Percentiles rank a stretch among this genome's conserved stretches.
phyloP scores from a whole-genome alignment of 2,888 invertebrate genomes.

The Conomelus anceps region DNA sequence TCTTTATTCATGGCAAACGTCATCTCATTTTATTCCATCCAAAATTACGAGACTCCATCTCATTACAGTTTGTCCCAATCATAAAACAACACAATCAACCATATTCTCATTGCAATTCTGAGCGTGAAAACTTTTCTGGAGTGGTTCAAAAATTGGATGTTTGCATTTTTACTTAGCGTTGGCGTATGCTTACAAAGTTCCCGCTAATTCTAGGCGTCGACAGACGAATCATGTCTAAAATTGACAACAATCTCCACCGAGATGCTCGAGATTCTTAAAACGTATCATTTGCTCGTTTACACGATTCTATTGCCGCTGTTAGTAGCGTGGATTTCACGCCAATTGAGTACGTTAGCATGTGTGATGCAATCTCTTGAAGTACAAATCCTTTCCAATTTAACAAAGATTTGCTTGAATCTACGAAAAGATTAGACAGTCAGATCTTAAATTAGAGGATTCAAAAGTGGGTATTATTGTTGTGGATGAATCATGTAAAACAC shows the following conservation, averaged over 20 bases:
- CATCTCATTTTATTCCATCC: not conserved
- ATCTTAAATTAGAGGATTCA: not conserved
- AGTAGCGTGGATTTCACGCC: not conserved
- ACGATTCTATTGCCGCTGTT: not conserved
- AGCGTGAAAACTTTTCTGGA: not conserved
- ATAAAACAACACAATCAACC: not conserved
- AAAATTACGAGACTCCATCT: not conserved
- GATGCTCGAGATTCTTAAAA: not conserved
- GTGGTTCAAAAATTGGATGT: not conserved
- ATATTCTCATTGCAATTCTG: not conserved
- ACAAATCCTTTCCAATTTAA: not conserved
- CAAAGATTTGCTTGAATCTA: not conserved
- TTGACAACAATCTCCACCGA: not conserved
- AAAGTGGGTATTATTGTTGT: not conserved
- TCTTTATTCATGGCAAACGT: not conserved
- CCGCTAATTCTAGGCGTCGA: not conserved
- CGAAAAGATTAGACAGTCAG: not conserved
- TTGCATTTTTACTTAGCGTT: constrained; percentile 34
- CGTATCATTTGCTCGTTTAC: not conserved
- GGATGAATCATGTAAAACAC: not conserved
- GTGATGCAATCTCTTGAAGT: not conserved
- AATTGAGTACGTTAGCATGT: not conserved
- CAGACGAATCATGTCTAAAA: not conserved
- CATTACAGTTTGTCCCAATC: not conserved
- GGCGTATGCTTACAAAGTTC: not conserved